These are phyloP conservation scores for Xerus rutilus DNA, from an alignment of 2,797 vertebrate species.

Conservation along the genomic window DNA sequence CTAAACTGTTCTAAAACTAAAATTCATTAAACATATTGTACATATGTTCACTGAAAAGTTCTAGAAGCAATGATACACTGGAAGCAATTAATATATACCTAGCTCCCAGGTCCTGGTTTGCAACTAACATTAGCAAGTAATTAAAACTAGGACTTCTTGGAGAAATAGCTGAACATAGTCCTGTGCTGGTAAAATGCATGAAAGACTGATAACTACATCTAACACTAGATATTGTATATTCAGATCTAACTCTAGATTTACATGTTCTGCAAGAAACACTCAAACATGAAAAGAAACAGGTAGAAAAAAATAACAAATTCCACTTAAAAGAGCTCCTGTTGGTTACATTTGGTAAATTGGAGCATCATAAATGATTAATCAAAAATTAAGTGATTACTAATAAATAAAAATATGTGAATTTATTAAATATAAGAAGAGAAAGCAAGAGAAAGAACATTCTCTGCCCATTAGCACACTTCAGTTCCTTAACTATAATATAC, in stretches of 20 bases:
- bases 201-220: neutral
- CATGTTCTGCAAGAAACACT: neutral
- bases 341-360: neutral
- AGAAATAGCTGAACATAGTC: neutral
- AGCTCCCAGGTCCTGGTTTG: neutral
- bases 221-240: neutral
- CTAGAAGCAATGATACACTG: neutral
- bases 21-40: neutral
- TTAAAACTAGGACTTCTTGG: neutral
- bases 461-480: neutral
- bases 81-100: neutral
- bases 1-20: neutral
- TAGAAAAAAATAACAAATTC: neutral
- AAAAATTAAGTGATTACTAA: neutral
- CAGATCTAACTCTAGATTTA: too few relatives aligned
- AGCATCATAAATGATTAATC: neutral
- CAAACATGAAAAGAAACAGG: neutral
- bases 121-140: neutral
- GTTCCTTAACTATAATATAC: neutral
- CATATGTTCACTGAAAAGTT: neutral
- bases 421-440: neutral
- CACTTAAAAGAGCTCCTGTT: neutral
- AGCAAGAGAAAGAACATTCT: neutral
- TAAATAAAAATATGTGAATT: neutral
- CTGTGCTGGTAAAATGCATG: neutral